These are phyloP conservation scores for Amblyteles armatorius DNA, from an alignment of 2,888 invertebrate species.

Conservation along the genomic window DNA sequence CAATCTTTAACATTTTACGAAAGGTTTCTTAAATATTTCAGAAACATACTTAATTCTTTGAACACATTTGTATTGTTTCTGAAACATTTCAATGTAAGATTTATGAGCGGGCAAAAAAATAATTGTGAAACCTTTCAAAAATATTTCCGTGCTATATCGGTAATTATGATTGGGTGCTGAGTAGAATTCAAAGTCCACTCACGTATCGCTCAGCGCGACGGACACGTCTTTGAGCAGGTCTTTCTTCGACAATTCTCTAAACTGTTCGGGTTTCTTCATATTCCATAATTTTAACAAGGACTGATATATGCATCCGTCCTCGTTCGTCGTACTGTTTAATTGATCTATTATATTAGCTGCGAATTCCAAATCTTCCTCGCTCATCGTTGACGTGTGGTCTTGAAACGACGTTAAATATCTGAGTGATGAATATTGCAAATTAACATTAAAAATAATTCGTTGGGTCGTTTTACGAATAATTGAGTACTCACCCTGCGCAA, in stretches of 20 bases:
- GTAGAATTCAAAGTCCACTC: conserved; percentile 57
- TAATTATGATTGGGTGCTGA: too few species aligned
- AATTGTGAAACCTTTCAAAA: too few species aligned
- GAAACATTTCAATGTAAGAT: too few species aligned
- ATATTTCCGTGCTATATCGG: too few species aligned
- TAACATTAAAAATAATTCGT: not conserved
- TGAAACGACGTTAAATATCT: conserved; percentile 82
- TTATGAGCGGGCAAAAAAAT: too few species aligned
- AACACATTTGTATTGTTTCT: too few species aligned
- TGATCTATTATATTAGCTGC: conserved; percentile 69
- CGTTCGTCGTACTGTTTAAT: conserved; percentile 73
- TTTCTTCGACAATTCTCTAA: conserved; percentile 73
- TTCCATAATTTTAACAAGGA: conserved; percentile 81
- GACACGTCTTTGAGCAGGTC: conserved; percentile 77
- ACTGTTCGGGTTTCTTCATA: conserved; percentile 61
- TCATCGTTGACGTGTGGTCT: conserved; percentile 65
- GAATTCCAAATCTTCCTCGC: conserved; percentile 67
- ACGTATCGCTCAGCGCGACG: conserved; percentile 76
- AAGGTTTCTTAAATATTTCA: too few species aligned
- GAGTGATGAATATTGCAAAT: conserved; percentile 1
- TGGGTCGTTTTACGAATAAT: not conserved
- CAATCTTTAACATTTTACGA: too few species aligned
- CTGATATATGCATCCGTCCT: conserved; percentile 81
- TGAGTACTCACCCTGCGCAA: conserved; percentile 80
- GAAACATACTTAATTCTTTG: too few species aligned